Evolutionary conservation across 2,888 invertebrate species (phyloP), one percentile per base, ranked within the genome.

Genomic region (Ecdyonurus torrentis): DNA sequence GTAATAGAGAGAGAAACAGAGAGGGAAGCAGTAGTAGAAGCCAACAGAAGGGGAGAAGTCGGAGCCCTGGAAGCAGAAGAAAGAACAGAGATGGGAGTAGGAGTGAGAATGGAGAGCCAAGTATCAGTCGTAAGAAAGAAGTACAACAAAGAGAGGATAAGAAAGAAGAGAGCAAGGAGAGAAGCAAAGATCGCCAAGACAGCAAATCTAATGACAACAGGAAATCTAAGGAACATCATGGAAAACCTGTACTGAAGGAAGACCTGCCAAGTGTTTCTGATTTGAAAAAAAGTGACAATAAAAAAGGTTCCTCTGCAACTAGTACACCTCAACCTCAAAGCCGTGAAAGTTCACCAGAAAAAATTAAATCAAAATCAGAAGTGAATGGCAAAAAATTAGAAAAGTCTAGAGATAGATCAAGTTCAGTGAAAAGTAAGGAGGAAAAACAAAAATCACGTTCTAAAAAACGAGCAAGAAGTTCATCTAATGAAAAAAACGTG

Each of bases 191-290:
- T 5, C 60, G 66, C 25, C 59, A 65, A 2, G 70, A 70, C 23
- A 71, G 69, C 61, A 22, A 66, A 1, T 18, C 23, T 55, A 68
- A 67, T 1, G 67, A 69, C 25, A 73, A 73, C 55, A 71, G 72
- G 15, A 75, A 69, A 66, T 65, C 73, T 20, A 70, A 70, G 20
- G 72, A 73, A 37, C 74, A 53, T 52, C 58, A 24, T 25, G 63
- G 50, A 53, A n/a, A n/a, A n/a, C n/a, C n/a, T n/a, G n/a, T n/a
- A n/a, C n/a, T n/a, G n/a, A n/a, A n/a, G n/a, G n/a, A n/a, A n/a
- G n/a, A n/a, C n/a, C n/a, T n/a, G n/a, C n/a, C n/a, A n/a, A n/a
- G n/a, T n/a, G n/a, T n/a, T n/a, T n/a, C n/a, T n/a, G n/a, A n/a
- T n/a, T n/a, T n/a, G n/a, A n/a, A n/a, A n/a, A n/a, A n/a, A n/a